phyloP scores from a whole-genome alignment of 2,797 vertebrate species.

The Tadarida brasiliensis region DNA sequence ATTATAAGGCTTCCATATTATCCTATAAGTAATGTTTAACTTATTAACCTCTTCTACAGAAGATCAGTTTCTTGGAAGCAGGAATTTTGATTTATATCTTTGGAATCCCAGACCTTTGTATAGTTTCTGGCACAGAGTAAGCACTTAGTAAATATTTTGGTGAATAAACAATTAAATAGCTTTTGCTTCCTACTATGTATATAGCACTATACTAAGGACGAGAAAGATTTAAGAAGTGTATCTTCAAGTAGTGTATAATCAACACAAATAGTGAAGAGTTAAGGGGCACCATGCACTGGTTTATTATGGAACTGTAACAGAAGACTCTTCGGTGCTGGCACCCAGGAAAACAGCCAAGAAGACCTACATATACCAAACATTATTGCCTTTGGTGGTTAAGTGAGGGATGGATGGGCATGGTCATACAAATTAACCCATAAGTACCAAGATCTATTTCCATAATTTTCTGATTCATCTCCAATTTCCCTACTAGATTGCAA shows the following conservation, averaged over 20 bases:
- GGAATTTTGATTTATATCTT: not conserved
- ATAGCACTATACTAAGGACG: not conserved
- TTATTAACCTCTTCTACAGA: not conserved
- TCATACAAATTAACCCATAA: not conserved
- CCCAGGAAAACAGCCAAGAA: constrained; percentile 4
- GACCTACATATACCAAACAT: not conserved
- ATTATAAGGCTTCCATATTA: not conserved
- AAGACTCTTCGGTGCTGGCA: not conserved
- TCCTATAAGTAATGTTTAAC: not conserved
- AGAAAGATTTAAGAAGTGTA: not conserved
- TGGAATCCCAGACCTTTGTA: not conserved
- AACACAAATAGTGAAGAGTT: not conserved
- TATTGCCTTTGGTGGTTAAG: not conserved
- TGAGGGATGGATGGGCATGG: not conserved
- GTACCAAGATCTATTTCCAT: not conserved
- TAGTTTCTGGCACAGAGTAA: constrained; percentile 5
- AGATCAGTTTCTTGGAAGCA: not conserved
- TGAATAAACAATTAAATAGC: not conserved
- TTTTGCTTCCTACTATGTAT: not conserved
- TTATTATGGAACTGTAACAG: not conserved
- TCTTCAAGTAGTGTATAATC: not conserved
- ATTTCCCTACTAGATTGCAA: not conserved
- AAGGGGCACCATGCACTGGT: not conserved
- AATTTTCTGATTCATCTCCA: not conserved
- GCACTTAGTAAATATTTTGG: not conserved